Evolutionary conservation across 2,797 vertebrate genomes (phyloP).

Genomic region (Rhadinocentrus ornatus): DNA sequence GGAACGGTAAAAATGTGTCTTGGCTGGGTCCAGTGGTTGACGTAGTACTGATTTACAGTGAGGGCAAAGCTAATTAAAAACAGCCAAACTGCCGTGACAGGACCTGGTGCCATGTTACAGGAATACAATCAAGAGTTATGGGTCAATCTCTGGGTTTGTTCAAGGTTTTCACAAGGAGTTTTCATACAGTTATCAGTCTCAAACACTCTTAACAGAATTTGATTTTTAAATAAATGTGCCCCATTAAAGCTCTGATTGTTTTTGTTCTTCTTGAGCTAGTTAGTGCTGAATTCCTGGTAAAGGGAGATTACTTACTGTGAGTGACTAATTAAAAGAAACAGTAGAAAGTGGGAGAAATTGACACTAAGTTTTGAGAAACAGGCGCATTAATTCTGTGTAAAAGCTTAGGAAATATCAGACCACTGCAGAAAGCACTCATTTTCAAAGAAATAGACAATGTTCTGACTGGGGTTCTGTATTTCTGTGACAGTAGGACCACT

Average conservation of each 20-base stretch:
- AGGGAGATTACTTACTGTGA: slow-evolving; percentile 65
- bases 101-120: slow-evolving; percentile 58
- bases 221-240: slow-evolving; percentile 73
- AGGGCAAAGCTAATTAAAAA: slow-evolving; percentile 65
- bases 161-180: slow-evolving; percentile 40
- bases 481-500: slow-evolving; percentile 48
- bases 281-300: slow-evolving; percentile 73
- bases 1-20: slow-evolving; percentile 33
- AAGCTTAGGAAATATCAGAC: slow-evolving; percentile 53
- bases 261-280: slow-evolving; percentile 68
- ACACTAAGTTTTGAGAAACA: slow-evolving; percentile 55
- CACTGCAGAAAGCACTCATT: slow-evolving; percentile 31
- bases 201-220: slow-evolving; percentile 24
- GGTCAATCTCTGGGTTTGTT: slow-evolving; percentile 23
- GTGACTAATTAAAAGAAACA: slow-evolving; percentile 71
- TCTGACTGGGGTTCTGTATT: slow-evolving; percentile 45
- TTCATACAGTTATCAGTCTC: slow-evolving; percentile 34
- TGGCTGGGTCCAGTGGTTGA: slow-evolving; percentile 31
- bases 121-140: slow-evolving; percentile 47
- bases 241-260: slow-evolving; percentile 76
- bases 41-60: slow-evolving; percentile 67
- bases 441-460: slow-evolving; percentile 41
- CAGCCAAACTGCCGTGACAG: slow-evolving; percentile 57
- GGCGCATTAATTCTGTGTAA: slow-evolving; percentile 48
- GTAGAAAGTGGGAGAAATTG: slow-evolving; percentile 61